phyloP scores from a whole-genome alignment of 2,797 vertebrate genomes.

The Sternotherus odoratus region DNA sequence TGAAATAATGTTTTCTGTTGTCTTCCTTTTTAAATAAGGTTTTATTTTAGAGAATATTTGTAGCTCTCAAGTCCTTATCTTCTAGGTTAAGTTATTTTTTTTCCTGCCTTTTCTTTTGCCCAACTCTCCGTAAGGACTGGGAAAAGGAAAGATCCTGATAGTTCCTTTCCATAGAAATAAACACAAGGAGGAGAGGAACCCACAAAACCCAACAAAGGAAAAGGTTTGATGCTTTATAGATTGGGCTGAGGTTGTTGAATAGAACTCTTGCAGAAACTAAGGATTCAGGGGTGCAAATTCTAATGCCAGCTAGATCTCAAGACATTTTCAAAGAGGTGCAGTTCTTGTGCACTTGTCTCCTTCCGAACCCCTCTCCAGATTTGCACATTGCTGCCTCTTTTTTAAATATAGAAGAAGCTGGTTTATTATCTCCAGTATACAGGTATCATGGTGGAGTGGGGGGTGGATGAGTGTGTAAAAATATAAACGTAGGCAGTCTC shows the following conservation, averaged over 20 bases:
- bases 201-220: not conserved
- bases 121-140: not conserved
- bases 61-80: not conserved
- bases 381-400: not conserved
- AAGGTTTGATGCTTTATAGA: not conserved
- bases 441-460: not conserved
- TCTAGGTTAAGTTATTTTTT: accelerated
- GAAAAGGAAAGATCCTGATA: not conserved
- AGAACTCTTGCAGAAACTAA: not conserved
- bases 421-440: not conserved
- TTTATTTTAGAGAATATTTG: not conserved
- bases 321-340: not conserved
- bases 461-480: not conserved
- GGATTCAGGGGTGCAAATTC: not conserved
- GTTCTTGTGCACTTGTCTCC: not conserved
- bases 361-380: not conserved
- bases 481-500: too few relatives aligned
- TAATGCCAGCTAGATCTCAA: not conserved
- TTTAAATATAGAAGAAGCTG: not conserved
- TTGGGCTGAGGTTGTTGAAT: not conserved
- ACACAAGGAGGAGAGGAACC: not conserved
- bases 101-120: accelerated
- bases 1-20: not conserved
- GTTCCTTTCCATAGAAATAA: not conserved
- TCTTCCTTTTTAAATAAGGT: not conserved